Evolutionary conservation across 2,113 vertebrate species (phyloP).

Genomic region (Mugil cephalus): DNA sequence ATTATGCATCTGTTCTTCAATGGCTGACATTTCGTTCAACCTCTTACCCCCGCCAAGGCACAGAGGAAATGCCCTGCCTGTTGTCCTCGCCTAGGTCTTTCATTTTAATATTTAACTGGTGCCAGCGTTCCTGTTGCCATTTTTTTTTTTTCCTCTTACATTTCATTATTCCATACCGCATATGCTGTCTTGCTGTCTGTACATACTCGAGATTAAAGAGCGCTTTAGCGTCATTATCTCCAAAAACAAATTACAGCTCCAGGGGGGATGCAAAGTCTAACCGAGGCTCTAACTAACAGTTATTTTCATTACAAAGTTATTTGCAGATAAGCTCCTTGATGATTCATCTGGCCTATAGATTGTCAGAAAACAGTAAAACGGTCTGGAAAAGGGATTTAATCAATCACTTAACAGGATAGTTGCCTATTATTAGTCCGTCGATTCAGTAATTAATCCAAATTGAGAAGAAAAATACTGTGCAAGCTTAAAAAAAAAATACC

Average conservation of each 20-base stretch:
- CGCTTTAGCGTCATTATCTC: slow-evolving; percentile 9
- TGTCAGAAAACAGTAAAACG: background rate
- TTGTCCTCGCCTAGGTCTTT: slow-evolving; percentile 37
- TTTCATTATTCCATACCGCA: background rate
- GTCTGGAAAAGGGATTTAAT: background rate
- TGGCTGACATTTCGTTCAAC: slow-evolving; percentile 60
- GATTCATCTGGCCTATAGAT: background rate
- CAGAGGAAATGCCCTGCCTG: slow-evolving; percentile 32
- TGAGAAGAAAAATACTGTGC: background rate
- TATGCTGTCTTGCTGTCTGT: background rate
- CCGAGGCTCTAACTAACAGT: background rate
- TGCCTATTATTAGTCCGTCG: background rate
- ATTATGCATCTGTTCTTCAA: slow-evolving; percentile 72
- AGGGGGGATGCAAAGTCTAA: background rate
- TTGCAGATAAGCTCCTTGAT: background rate
- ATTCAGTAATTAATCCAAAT: background rate
- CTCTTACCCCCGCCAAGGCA: slow-evolving; percentile 28
- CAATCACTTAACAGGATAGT: background rate
- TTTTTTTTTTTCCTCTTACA: slow-evolving; percentile 27
- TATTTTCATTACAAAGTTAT: background rate
- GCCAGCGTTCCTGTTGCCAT: background rate
- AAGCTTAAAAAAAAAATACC: background rate
- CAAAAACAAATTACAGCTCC: background rate
- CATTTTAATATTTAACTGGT: slow-evolving; percentile 28
- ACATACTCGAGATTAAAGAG: background rate